Base-by-base conservation (phyloP, 2,113 vertebrate genomes). In the Oreochromis tanganicae region DNA sequence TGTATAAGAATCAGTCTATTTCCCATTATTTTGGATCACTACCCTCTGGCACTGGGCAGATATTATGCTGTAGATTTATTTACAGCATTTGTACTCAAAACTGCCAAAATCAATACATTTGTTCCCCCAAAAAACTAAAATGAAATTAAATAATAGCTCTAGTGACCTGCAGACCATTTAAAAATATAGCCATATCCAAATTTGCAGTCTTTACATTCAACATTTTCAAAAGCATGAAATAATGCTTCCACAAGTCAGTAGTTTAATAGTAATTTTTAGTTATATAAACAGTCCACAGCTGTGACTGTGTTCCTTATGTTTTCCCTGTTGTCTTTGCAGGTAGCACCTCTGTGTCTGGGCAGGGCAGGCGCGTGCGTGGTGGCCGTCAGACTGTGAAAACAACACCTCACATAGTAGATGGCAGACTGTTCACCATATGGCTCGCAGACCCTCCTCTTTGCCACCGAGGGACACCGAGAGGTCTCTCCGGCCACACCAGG, bases 331-430 rank as follows among this genome's bases (percentile, higher is more conserved):
- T 24, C 81, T 52, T 13, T 85, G 12, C 91, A 99, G 99, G 98
- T 99, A 90, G 98, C 98, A 80, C 97, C 99, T 5, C 93, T 99
- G 90, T 99, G 98, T 92, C 96, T 99, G 86, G 98, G 99, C 95
- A 97, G 98, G 96, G 98, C 99, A 52, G 99, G 98, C 34, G 97
- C 98, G 3, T 98, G 98, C 63, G 98, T 99, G 82, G 98, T 99
- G 90, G 97, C 97, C 14, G 98, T 99, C 84, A 98, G 97, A 95
- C 96, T 99, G 71, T 98, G 94, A 97, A 80, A 73, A 52, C 56
- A 17, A 12, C 32, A 24, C 85, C 83, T 75, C 41, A 48, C 14
- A 48, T 1, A 34, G 16, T 29, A 12, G n/a, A 24, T 19, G 21
- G 12, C 6, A 48, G 38, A 80, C 52, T 29, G 84, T 63, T 13